Percentiles rank a stretch among this genome's conserved stretches.
Evolutionary conservation across 2,888 invertebrate species (phyloP).

Genomic region (Drosophila niveifrons): DNA sequence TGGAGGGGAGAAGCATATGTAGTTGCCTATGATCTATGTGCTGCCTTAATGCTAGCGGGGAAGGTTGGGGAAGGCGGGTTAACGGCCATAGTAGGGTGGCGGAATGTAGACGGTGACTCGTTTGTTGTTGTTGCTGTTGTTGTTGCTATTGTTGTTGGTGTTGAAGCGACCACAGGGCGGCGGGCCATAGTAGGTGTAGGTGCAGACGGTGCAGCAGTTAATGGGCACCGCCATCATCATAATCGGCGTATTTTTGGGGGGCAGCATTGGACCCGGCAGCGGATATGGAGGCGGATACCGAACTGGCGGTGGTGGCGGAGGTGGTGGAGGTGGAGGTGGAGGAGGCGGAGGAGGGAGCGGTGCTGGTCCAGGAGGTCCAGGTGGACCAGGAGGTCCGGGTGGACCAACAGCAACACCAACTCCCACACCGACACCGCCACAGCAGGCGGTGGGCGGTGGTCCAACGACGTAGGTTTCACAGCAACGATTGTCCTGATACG

Average conservation of each 20-base stretch:
- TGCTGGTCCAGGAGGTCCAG: constrained; percentile 14
- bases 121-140: constrained; percentile 19
- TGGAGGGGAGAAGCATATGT: constrained; percentile 1
- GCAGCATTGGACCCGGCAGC: constrained; percentile 27
- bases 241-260: constrained; percentile 51
- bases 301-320: constrained; percentile 48
- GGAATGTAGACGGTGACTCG: constrained; percentile 68
- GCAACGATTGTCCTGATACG: constrained; percentile 74
- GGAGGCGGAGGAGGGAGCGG: constrained; percentile 20
- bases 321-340: constrained; percentile 29
- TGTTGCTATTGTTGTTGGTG: constrained; percentile 19
- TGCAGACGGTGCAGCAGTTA: constrained; percentile 76
- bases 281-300: constrained; percentile 45
- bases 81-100: constrained; percentile 66
- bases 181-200: constrained; percentile 74
- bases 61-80: background rate
- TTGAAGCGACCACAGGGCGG: constrained; percentile 74
- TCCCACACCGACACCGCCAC: constrained; percentile 22
- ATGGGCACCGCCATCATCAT: constrained; percentile 65
- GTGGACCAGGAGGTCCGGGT: constrained; percentile 12
- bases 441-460: constrained; percentile 49
- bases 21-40: constrained; percentile 7
- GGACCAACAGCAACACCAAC: constrained; percentile 25
- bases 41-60: constrained; percentile 24
- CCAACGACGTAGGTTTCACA: constrained; percentile 59